Evolutionary conservation across 2,888 invertebrate species (phyloP).

Genomic region (Leptinotarsa rubiginosa): DNA sequence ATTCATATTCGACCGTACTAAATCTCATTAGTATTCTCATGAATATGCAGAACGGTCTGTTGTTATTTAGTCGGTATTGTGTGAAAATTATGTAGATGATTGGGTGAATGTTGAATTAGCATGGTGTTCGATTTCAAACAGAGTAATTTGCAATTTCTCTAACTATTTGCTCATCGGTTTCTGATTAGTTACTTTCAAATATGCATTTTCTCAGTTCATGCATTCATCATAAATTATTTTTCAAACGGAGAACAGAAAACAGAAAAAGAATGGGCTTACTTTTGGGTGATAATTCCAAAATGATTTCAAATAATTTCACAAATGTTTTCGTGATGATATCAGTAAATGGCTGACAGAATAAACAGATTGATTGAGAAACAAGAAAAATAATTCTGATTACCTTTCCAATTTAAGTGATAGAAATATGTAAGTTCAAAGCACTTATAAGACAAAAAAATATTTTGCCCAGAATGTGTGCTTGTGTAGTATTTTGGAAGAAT

Average conservation of each 20-base stretch:
- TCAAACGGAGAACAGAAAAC: not conserved
- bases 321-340: too few species aligned
- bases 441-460: too few species aligned
- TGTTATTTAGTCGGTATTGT: conserved; percentile 51
- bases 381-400: too few species aligned
- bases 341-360: too few species aligned
- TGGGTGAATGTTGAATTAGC: conserved; percentile 47
- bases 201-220: conserved; percentile 34
- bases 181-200: conserved; percentile 42
- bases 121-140: conserved; percentile 44
- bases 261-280: not conserved
- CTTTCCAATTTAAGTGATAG: too few species aligned
- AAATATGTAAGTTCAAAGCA: too few species aligned
- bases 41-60: conserved; percentile 51
- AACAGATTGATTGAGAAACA: too few species aligned
- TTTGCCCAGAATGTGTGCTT: too few species aligned
- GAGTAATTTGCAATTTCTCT: conserved; percentile 43
- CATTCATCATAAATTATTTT: conserved; percentile 20
- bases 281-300: too few species aligned
- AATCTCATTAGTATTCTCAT: conserved; percentile 45
- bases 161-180: conserved; percentile 40
- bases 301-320: too few species aligned
- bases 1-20: conserved; percentile 32
- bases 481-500: too few species aligned
- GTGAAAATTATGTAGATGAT: conserved; percentile 52